Percentiles rank a stretch among this genome's conserved stretches.
Evolutionary conservation across 2,888 invertebrate species (phyloP).

Genomic region (Agrypnus murinus): DNA sequence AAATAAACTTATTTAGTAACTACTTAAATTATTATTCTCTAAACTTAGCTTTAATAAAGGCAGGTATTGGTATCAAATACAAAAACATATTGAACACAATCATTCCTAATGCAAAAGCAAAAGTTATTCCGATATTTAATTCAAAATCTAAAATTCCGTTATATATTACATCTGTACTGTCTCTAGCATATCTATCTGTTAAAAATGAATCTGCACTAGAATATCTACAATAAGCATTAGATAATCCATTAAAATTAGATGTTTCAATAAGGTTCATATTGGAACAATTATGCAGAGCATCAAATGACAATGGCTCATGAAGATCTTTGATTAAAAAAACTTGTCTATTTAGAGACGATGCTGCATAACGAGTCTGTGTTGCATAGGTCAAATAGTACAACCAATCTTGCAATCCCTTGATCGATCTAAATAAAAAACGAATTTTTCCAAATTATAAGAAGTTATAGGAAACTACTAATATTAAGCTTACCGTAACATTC

Average conservation of each 20-base stretch:
- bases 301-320: conserved; percentile 72
- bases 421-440: conserved; percentile 79
- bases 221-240: conserved; percentile 78
- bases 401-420: conserved; percentile 87
- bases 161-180: conserved; percentile 75
- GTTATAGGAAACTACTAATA: background rate
- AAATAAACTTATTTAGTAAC: too few species aligned
- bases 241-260: conserved; percentile 71
- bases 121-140: conserved; percentile 86
- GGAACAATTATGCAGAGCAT: conserved; percentile 75
- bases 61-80: conserved; percentile 89
- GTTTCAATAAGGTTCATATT: conserved; percentile 74
- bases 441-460: conserved; percentile 4
- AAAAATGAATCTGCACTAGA: conserved; percentile 82
- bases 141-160: conserved; percentile 80
- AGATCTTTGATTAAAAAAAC: conserved; percentile 77
- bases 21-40: conserved; percentile 76
- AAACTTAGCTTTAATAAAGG: conserved; percentile 90
- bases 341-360: conserved; percentile 83
- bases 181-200: conserved; percentile 80
- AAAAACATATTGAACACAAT: conserved; percentile 89
- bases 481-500: conserved; percentile 81
- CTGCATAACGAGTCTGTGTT: conserved; percentile 86
- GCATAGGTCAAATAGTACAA: conserved; percentile 86
- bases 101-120: conserved; percentile 88